Evolutionary conservation across 2,113 vertebrate genomes (phyloP), one percentile per base, ranked within the genome.

Genomic region (Sceloporus tristichus): DNA sequence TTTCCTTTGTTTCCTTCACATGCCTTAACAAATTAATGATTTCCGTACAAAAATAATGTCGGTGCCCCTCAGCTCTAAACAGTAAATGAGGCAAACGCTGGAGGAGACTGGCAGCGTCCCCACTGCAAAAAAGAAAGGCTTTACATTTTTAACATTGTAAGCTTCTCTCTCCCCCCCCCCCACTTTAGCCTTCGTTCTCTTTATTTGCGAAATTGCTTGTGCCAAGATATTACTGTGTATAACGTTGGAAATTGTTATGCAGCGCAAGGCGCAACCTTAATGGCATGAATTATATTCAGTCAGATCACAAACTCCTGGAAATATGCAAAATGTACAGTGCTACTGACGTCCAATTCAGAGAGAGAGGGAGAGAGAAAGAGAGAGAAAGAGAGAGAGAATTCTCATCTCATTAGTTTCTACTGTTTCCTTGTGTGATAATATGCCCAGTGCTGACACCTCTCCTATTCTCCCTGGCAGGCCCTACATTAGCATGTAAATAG

Each of bases 401-500:
- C 83, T 91, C 93, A 84, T 92, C 94, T 95, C 92, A 88, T 94
- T 96, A 95, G 95, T 94, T 89, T 90, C 93, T 87, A 73, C 92
- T 87, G 92, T 85, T 92, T 94, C 91, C 92, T 34, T 19, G 65
- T 86, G 74, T 68, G 93, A 88, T 91, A 93, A 94, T 79, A 73
- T 86, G 94, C 95, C 94, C 88, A 86, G 0, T 29, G 92, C 95
- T 93, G 95, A 95, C 95, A 95, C 94, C 95, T 90, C 86, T 90
- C 92, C 89, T 86, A 27, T 91, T 92, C 95, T 95, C 91, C 70
- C 89, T 85, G 87, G 94, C 92, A 95, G 94, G 90, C 87, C 94
- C 89, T 78, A 88, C 92, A 96, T 97, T 96, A 96, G 96, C 97
- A 97, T 96, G 96, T 95, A 97, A 97, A 97, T 96, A 96, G 96